phyloP scores from a whole-genome alignment of 2,113 vertebrate genomes.

The Crocuta crocuta region DNA sequence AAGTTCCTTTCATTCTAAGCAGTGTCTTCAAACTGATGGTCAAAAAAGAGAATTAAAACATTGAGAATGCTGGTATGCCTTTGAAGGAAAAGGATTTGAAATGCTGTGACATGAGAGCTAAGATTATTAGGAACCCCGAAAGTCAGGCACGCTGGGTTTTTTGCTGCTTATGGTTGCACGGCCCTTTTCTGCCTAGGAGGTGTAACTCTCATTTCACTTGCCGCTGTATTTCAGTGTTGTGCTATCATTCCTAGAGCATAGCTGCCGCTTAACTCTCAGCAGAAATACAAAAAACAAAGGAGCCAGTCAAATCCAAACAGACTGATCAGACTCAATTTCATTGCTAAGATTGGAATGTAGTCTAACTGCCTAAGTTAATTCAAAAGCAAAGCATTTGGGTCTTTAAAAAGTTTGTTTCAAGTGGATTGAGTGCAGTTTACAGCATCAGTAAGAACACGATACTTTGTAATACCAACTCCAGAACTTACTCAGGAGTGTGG shows the following conservation, averaged over 20 bases:
- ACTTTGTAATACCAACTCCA: not conserved
- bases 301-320: slow-evolving; percentile 45
- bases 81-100: not conserved
- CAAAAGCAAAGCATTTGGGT: slow-evolving; percentile 2
- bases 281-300: slow-evolving; percentile 29
- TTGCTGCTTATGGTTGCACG: not conserved
- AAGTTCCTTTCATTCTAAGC: not conserved
- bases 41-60: not conserved
- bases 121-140: not conserved
- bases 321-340: not conserved
- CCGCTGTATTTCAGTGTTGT: not conserved
- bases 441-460: slow-evolving; percentile 16
- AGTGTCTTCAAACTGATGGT: slow-evolving; percentile 1
- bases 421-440: not conserved
- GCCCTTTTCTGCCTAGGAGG: slow-evolving; percentile 3
- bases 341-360: not conserved
- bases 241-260: not conserved
- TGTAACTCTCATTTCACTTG: not conserved
- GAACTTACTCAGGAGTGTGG: not conserved
- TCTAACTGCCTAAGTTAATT: slow-evolving; percentile 5
- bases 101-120: not conserved
- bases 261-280: slow-evolving; percentile 29
- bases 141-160: not conserved
- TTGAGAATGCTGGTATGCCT: not conserved
- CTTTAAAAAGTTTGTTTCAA: not conserved